Evolutionary conservation across 2,888 invertebrate genomes (phyloP).

Genomic region (Xanthorhoe designata): DNA sequence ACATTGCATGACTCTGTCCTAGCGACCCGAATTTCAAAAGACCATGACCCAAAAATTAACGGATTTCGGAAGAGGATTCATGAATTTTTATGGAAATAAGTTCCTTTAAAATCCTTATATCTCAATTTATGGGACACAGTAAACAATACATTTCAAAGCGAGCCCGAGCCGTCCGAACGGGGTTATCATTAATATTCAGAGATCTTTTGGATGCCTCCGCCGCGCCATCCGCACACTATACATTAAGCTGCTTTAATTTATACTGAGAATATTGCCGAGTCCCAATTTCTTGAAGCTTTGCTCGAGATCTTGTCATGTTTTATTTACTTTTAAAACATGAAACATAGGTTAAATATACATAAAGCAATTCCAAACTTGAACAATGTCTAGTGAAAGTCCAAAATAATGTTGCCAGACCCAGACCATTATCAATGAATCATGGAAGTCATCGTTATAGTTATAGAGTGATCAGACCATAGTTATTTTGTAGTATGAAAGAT

Average conservation of each 20-base stretch:
- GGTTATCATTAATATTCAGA: constrained; percentile 33
- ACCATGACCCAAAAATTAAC: no score
- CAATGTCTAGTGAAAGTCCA: no score
- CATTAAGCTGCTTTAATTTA: constrained; percentile 23
- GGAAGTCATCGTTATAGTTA: no score
- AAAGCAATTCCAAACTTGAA: no score
- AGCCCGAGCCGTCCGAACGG: constrained; percentile 5
- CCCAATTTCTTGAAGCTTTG: constrained; percentile 12
- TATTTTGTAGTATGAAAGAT: no score
- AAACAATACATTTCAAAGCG: constrained; percentile 18
- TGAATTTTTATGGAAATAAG: background rate
- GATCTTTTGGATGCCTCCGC: constrained; percentile 12
- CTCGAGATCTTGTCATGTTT: constrained; percentile 2
- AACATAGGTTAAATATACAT: no score
- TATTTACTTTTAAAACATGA: background rate
- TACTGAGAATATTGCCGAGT: constrained; percentile 15
- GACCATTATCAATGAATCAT: no score
- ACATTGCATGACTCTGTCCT: no score
- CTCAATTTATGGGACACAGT: constrained; percentile 10
- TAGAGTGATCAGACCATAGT: no score
- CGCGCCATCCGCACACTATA: constrained; percentile 12
- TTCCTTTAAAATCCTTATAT: constrained; percentile 7
- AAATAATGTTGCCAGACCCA: no score
- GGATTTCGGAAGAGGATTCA: no score
- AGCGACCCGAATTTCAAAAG: no score